Evolutionary conservation across 2,797 vertebrate genomes (phyloP), one percentile per base, ranked within the genome.

Genomic region (Coregonus ussuriensis): DNA sequence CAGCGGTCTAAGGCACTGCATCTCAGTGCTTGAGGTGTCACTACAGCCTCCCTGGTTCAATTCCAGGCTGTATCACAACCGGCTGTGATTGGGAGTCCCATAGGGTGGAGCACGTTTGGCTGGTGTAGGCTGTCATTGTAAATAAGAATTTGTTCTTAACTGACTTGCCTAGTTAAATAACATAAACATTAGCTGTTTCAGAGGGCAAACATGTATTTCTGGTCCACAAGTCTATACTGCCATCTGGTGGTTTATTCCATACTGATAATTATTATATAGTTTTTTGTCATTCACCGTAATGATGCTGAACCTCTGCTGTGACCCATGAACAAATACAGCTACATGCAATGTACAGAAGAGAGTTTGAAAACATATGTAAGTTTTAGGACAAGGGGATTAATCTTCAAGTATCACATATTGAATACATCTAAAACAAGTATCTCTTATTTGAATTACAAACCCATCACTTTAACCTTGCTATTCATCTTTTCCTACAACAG

Each of bases 401-500:
- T 54, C 15, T 56, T 56, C 18, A 16, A 56, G 15, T 18, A 56
- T 56, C 53, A n/a, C 18, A 56, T 56, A 56, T 56, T 56, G 53
- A 56, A 56, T 16, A 21, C n/a, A 9, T 21, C 15, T 54, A 54
- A 51, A 6, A 51, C 13, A 6, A 15, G 11, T 14, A 53, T 53
- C 3, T 13, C 52, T 53, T 14, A 53, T 53, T 53, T 53, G 53
- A 4, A 16, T 54, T 15, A 54, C 56, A 21, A 59, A 59, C n/a
- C n/a, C 56, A 59, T 59, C 6, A n/a, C 56, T 21, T n/a, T 9
- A 59, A 59, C n/a, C 41, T 47, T 47, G 41, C 9, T 96, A 95
- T 96, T 97, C 56, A 70, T 88, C 82, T 90, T 90, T 89, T 83
- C 85, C 89, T 89, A 93, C 95, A 96, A 97, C 97, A 99, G 97